These are phyloP conservation scores for Acanthaster planci DNA, from an alignment of 35 echinoderm and acorn worm genomes.

Conservation along the genomic window DNA sequence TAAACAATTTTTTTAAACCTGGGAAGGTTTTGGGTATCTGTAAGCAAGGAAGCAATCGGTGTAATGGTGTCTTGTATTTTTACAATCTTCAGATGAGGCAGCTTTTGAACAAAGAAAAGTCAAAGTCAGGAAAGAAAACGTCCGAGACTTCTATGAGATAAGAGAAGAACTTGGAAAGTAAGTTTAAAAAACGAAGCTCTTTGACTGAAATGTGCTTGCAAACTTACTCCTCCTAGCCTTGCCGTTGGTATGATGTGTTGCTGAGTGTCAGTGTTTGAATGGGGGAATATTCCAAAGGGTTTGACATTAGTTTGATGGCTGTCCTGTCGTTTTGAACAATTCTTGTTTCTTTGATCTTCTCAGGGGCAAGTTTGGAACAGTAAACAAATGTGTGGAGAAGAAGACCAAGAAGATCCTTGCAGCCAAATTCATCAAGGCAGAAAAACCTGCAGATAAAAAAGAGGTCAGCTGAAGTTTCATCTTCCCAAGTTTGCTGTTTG, in stretches of 20 bases:
- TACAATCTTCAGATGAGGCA: conserved; percentile 77
- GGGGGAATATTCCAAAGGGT: too few relatives aligned
- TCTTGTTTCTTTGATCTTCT: conserved; percentile 14
- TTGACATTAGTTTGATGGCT: too few relatives aligned
- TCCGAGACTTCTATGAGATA: conserved; percentile 85
- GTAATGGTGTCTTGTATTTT: too few relatives aligned
- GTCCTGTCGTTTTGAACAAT: background rate
- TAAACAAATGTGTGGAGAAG: conserved; percentile 99
- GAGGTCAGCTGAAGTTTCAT: conserved; percentile 41
- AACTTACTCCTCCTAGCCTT: too few relatives aligned
- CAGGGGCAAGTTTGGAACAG: conserved; percentile 99
- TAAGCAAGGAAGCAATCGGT: too few relatives aligned
- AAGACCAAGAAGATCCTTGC: conserved; percentile 75
- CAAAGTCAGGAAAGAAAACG: conserved; percentile 66
- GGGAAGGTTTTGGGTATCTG: too few relatives aligned
- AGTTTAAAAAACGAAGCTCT: conserved; percentile 34
- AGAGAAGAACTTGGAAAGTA: conserved; percentile 99
- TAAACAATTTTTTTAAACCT: too few relatives aligned
- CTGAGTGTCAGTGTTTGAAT: too few relatives aligned
- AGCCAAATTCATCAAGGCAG: conserved; percentile 91
- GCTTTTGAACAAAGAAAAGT: conserved; percentile 93
- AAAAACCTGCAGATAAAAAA: conserved; percentile 81
- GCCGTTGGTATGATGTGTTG: too few relatives aligned
- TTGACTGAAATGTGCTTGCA: too few relatives aligned
- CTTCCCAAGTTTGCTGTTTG: too few relatives aligned